These are phyloP conservation scores for Hirtodrosophila duncani DNA, from an alignment of 2,888 invertebrate genomes.

Conservation along the genomic window DNA sequence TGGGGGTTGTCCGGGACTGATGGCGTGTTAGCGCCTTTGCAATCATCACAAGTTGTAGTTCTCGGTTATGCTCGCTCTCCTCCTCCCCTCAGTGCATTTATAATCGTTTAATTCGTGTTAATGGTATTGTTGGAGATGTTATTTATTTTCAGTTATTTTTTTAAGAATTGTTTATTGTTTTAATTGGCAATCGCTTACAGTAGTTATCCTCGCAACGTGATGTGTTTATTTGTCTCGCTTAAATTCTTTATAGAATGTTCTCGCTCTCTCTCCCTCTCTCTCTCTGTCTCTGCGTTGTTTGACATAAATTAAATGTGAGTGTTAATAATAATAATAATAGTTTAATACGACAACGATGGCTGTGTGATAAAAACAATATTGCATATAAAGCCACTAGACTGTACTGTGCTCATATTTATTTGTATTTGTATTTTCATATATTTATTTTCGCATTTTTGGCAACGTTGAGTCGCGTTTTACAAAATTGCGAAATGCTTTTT, in stretches of 20 bases:
- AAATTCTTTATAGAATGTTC: conserved; percentile 10
- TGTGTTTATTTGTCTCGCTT: conserved; percentile 15
- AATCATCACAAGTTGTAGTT: no score
- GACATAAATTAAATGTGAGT: conserved; percentile 41
- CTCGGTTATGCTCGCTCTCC: not conserved
- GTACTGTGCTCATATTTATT: conserved; percentile 24
- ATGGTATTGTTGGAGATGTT: no score
- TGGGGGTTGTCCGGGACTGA: no score
- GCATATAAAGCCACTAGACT: no score
- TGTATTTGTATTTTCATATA: conserved; percentile 35
- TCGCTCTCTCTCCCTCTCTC: not conserved
- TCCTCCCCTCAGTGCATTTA: conserved; percentile 7
- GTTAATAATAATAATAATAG: conserved; percentile 42
- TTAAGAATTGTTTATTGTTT: conserved; percentile 41
- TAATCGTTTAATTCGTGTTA: conserved; percentile 20
- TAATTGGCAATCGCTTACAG: conserved; percentile 33
- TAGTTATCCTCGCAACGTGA: not conserved
- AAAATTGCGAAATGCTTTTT: not conserved
- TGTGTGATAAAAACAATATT: conserved; percentile 48
- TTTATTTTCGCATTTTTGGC: not conserved
- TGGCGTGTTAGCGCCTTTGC: no score
- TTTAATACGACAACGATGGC: conserved; percentile 29
- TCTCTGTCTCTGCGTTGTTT: conserved; percentile 5
- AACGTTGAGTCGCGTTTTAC: not conserved
- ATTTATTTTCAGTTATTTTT: not conserved